A percentile compares a stretch with the other conserved stretches of the same genome.
phyloP scores from a whole-genome alignment of 2,888 invertebrate genomes.

The Chaetoderma sp. region DNA sequence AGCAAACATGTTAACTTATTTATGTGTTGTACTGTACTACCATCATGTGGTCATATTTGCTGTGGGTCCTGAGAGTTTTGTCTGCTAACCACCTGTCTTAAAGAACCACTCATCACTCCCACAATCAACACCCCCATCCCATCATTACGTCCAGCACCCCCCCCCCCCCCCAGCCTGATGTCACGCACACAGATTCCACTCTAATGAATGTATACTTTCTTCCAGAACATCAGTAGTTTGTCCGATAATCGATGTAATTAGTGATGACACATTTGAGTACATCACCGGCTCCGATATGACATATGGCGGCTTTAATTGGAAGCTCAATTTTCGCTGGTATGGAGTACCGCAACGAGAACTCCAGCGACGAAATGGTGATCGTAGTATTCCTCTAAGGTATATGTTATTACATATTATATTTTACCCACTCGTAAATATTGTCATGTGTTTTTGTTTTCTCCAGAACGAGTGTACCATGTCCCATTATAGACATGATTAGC shows the following conservation, averaged over 20 bases:
- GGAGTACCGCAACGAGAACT: constrained; percentile 97
- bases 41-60: too few relatives aligned
- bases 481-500: constrained; percentile 7
- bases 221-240: constrained; percentile 87
- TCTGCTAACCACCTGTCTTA: too few relatives aligned
- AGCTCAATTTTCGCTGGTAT: constrained; percentile 99
- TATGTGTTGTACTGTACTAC: too few relatives aligned
- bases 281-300: constrained; percentile 99
- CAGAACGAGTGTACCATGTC: neutral
- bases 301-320: constrained; percentile 99
- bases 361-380: constrained; percentile 90
- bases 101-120: too few relatives aligned
- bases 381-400: constrained; percentile 86
- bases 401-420: constrained; percentile 24
- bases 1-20: too few relatives aligned
- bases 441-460: neutral
- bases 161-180: too few relatives aligned
- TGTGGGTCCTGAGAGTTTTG: too few relatives aligned
- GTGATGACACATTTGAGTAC: constrained; percentile 98
- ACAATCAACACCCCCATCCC: too few relatives aligned
- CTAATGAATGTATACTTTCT: neutral
- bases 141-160: too few relatives aligned
- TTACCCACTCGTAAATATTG: neutral
- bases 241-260: constrained; percentile 98
- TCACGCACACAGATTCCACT: too few relatives aligned